These are phyloP conservation scores for Esox masquinongy DNA, from an alignment of 2,797 vertebrate species.

Conservation along the genomic window DNA sequence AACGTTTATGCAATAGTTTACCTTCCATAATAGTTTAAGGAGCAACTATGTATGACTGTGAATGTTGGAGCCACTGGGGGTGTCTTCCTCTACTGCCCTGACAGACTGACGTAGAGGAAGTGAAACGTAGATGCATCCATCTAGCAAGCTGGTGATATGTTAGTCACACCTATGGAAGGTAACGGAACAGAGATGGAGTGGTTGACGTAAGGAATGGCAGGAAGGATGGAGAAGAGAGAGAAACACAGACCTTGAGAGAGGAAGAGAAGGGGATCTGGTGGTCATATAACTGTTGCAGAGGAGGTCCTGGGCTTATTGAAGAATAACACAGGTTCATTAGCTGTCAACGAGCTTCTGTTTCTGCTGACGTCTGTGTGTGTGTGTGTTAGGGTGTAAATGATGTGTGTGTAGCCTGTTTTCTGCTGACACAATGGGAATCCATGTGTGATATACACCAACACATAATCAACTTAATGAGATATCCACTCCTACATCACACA, in stretches of 20 bases:
- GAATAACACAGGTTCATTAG: slow-evolving; percentile 75
- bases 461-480: background rate
- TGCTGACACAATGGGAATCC: background rate
- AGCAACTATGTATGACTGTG: no score
- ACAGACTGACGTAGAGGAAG: slow-evolving; percentile 48
- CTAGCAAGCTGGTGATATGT: slow-evolving; percentile 35
- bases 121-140: slow-evolving; percentile 39
- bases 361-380: slow-evolving; percentile 62
- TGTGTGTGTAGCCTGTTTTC: background rate
- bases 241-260: slow-evolving; percentile 42
- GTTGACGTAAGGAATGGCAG: slow-evolving; percentile 13
- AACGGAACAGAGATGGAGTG: background rate
- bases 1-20: no score
- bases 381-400: background rate
- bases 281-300: slow-evolving; percentile 48
- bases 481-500: background rate
- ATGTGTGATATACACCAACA: background rate
- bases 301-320: slow-evolving; percentile 70
- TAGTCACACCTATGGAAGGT: slow-evolving; percentile 11
- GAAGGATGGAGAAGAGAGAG: slow-evolving; percentile 13
- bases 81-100: background rate
- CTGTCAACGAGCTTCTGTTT: slow-evolving; percentile 59
- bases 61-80: background rate
- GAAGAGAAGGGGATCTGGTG: slow-evolving; percentile 41
- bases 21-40: no score